Percentiles rank a stretch among this genome's conserved stretches.
These are phyloP conservation scores for Spialia ferax DNA, from an alignment of 2,888 invertebrate genomes.

Conservation along the genomic window DNA sequence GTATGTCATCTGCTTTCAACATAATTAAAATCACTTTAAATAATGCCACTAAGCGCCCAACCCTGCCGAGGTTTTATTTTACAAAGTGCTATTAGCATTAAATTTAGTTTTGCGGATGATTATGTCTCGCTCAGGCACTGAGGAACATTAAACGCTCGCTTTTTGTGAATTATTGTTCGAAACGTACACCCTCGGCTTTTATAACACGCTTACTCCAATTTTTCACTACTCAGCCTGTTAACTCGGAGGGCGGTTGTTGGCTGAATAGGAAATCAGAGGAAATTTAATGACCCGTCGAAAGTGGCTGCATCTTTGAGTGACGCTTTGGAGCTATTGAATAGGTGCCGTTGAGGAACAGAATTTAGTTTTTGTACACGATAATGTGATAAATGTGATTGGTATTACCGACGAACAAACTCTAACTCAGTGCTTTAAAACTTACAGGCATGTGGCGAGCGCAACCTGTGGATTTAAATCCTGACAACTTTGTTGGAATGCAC, in stretches of 20 bases:
- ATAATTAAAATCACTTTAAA: slow-evolving; percentile 87
- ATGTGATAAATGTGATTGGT: not conserved
- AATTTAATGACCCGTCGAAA: slow-evolving; percentile 53
- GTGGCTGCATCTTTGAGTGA: slow-evolving; percentile 50
- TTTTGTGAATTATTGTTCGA: slow-evolving; percentile 83
- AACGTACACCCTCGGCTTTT: slow-evolving; percentile 74
- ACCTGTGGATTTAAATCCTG: slow-evolving; percentile 8
- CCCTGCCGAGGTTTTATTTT: slow-evolving; percentile 81
- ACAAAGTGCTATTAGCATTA: slow-evolving; percentile 86
- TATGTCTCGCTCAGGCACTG: slow-evolving; percentile 80
- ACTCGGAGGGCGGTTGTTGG: slow-evolving; percentile 52
- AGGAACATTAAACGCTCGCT: slow-evolving; percentile 80
- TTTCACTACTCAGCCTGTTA: slow-evolving; percentile 67
- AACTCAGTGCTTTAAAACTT: not conserved
- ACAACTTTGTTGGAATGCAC: slow-evolving; percentile 5
- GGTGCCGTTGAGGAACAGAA: slow-evolving; percentile 13
- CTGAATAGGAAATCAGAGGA: slow-evolving; percentile 50
- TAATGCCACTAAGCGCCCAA: slow-evolving; percentile 82
- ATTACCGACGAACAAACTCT: not conserved
- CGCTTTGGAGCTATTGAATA: slow-evolving; percentile 47
- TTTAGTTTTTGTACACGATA: not conserved
- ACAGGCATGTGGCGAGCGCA: not conserved
- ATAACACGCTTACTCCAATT: slow-evolving; percentile 76
- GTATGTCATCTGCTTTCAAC: slow-evolving; percentile 85
- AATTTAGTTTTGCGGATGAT: slow-evolving; percentile 85